Conservation (phyloP, 2,888 invertebrate species). For the Cataglyphis livida region DNA sequence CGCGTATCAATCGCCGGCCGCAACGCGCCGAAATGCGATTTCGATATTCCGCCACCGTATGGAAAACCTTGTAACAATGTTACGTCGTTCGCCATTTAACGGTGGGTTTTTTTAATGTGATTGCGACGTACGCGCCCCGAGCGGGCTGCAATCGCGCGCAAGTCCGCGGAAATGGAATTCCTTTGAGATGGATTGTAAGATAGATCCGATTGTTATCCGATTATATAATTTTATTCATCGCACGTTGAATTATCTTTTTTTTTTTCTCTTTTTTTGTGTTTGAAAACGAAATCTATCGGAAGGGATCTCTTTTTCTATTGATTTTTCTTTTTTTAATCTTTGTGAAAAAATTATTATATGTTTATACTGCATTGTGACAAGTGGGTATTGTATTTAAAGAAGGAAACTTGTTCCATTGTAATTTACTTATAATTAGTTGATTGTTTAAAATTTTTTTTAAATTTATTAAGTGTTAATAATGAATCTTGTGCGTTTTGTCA, state of each 20-base stretch:
- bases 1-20: conserved; percentile 50
- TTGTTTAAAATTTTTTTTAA: neutral
- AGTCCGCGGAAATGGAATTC: conserved; percentile 44
- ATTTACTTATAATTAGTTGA: neutral
- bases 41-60: conserved; percentile 54
- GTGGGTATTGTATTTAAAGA: neutral
- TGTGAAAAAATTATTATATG: neutral
- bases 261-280: neutral
- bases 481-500: neutral
- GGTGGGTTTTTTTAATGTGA: conserved; percentile 55
- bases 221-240: conserved; percentile 33
- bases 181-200: conserved; percentile 52
- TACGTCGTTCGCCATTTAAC: conserved; percentile 56
- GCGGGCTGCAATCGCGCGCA: conserved; percentile 46
- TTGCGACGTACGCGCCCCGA: conserved; percentile 44
- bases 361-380: neutral
- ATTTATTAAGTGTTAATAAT: neutral
- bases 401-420: neutral
- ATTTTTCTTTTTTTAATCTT: neutral
- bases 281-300: conserved; percentile 15
- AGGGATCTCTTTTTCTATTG: neutral
- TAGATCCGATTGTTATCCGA: conserved; percentile 35
- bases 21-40: conserved; percentile 49
- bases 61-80: conserved; percentile 51
- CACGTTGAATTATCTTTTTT: conserved; percentile 23